Percentiles rank a stretch among this genome's conserved stretches.
Evolutionary conservation across 2,888 invertebrate genomes (phyloP).

Genomic region (Zhuqinia jingwanae): DNA sequence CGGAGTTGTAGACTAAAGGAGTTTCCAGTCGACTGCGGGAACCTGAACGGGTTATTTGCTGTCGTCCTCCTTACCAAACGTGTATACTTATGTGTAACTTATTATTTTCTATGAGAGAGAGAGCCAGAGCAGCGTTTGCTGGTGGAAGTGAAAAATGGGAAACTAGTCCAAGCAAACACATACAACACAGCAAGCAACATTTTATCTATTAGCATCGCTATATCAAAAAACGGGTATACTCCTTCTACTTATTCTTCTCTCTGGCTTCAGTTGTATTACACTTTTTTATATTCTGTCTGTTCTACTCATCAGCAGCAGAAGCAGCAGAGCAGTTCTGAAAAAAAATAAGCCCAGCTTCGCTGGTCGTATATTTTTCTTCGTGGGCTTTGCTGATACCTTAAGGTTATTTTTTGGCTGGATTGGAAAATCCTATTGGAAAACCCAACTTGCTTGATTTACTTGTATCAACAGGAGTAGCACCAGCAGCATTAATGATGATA

Average conservation of each 20-base stretch:
- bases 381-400: conserved; percentile 4
- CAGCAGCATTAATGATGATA: no score
- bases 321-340: background rate
- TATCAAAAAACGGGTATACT: background rate
- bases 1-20: conserved; percentile 48
- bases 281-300: conserved; percentile 42
- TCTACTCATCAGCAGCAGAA: conserved; percentile 2
- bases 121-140: conserved; percentile 3
- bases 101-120: conserved; percentile 35
- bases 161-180: conserved; percentile 42
- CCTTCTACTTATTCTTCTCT: background rate
- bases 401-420: conserved; percentile 21
- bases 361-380: conserved; percentile 12
- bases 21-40: conserved; percentile 72
- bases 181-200: conserved; percentile 32
- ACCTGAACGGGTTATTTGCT: conserved; percentile 69
- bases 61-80: conserved; percentile 57
- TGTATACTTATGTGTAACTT: conserved; percentile 28
- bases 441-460: conserved; percentile 7
- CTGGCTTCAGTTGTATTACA: conserved; percentile 8
- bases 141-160: conserved; percentile 19
- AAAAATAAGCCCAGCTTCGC: conserved; percentile 2
- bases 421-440: conserved; percentile 28
- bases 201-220: conserved; percentile 20
- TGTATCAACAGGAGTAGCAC: no score